phyloP scores from a whole-genome alignment of 2,797 vertebrate genomes.

The Sus cebifrons region DNA sequence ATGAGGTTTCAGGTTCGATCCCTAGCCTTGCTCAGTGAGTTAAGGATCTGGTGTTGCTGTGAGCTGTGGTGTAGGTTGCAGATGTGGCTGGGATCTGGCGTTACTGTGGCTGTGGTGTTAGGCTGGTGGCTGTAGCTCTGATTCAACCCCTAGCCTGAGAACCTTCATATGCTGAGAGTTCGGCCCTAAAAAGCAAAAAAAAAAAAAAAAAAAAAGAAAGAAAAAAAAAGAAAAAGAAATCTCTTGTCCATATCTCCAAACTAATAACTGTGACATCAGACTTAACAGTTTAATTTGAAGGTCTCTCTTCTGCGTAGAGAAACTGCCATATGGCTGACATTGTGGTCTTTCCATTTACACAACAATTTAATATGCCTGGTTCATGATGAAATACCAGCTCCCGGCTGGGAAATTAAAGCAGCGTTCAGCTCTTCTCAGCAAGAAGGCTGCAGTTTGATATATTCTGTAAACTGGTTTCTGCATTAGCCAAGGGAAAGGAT shows the following conservation, averaged over 20 bases:
- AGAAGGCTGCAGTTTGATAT: constrained; percentile 82
- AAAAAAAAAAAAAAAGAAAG: too few relatives aligned
- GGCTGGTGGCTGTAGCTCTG: too few relatives aligned
- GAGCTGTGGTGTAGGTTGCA: too few relatives aligned
- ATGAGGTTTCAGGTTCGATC: too few relatives aligned
- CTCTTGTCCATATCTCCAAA: constrained; percentile 1
- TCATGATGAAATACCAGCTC: constrained; percentile 83
- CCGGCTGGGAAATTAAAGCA: constrained; percentile 85
- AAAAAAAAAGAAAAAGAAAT: not conserved
- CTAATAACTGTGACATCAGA: constrained; percentile 56
- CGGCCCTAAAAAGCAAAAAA: too few relatives aligned
- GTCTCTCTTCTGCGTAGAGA: constrained; percentile 71
- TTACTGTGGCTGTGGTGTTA: too few relatives aligned
- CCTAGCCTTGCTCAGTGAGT: too few relatives aligned
- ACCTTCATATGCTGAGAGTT: too few relatives aligned
- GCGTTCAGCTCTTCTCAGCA: constrained; percentile 82
- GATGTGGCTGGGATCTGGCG: too few relatives aligned
- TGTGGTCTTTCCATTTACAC: constrained; percentile 79
- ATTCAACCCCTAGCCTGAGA: too few relatives aligned
- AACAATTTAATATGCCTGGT: constrained; percentile 75
- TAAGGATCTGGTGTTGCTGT: too few relatives aligned
- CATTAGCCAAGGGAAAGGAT: constrained; percentile 76
- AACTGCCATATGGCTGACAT: constrained; percentile 84
- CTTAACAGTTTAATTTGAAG: constrained; percentile 74
- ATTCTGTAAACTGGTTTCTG: constrained; percentile 79